Evolutionary conservation across 2,888 invertebrate genomes (phyloP).

Genomic region (Kuschelorhynchus macadamiae): DNA sequence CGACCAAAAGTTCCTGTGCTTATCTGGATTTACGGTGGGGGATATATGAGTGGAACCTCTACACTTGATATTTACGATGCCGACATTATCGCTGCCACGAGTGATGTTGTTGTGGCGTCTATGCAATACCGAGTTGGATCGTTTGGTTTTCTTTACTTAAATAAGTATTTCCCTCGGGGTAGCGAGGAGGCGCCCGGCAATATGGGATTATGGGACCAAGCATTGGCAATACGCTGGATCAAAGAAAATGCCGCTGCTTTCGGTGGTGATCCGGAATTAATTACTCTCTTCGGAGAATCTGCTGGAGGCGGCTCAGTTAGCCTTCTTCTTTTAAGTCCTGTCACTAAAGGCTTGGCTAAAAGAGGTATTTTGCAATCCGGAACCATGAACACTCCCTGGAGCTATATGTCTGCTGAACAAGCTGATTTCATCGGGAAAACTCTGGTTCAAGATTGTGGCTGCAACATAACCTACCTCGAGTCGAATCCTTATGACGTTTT

Average conservation of each 20-base stretch:
- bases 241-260: constrained; percentile 92
- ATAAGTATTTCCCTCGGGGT: constrained; percentile 77
- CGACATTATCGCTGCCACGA: constrained; percentile 88
- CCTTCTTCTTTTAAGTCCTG: constrained; percentile 88
- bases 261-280: constrained; percentile 92
- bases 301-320: constrained; percentile 94
- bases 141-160: constrained; percentile 93
- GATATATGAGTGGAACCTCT: constrained; percentile 93
- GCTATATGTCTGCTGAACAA: constrained; percentile 90
- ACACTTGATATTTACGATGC: constrained; percentile 96
- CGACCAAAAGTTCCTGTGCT: constrained; percentile 84
- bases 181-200: constrained; percentile 90
- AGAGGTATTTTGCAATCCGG: constrained; percentile 96
- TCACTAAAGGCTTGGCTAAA: constrained; percentile 86
- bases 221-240: constrained; percentile 93
- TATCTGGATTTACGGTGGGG: constrained; percentile 96
- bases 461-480: constrained; percentile 82
- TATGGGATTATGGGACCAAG: constrained; percentile 96
- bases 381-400: constrained; percentile 96
- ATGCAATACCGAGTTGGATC: constrained; percentile 96
- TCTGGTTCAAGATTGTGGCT: constrained; percentile 88
- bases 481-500: constrained; percentile 83
- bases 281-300: constrained; percentile 96
- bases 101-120: constrained; percentile 94
- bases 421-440: constrained; percentile 87